Evolutionary conservation across 2,113 vertebrate genomes (phyloP), one percentile per base, ranked within the genome.

Genomic region (Pyxicephalus adspersus): DNA sequence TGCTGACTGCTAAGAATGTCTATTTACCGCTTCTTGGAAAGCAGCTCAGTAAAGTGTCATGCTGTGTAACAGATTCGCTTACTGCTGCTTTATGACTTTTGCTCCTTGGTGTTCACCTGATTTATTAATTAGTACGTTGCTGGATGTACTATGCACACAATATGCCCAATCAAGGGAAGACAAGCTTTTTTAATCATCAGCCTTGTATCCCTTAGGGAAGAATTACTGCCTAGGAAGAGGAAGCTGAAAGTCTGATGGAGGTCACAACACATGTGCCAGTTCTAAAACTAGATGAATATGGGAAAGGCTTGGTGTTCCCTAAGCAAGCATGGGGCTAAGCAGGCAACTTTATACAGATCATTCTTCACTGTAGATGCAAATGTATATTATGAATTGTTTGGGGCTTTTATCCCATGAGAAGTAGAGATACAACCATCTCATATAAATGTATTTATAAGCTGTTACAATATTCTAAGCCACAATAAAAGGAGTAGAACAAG

Each of bases 61-160:
- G 7, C 68, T 73, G 70, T 73, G 70, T 73, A 73, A 58, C 18
- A 0, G 23, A 26, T 54, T 52, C 52, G 31, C 51, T 57, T 57
- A 28, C 70, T 31, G 70, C 70, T 73, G 70, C 16, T 73, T 73
- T 73, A 73, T 58, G 26, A 19, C 70, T 29, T 7, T n/a, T 1
- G 70, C 70, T 73, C 70, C 55, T 34, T 58, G 70, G 70, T 73
- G 52, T 57, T 31, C 31, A 73, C 50, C 70, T 76, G 74, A 76
- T 76, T 76, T 76, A 76, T 64, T 76, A 52, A 76, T 64, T 64
- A 23, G 51, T 64, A 64, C 74, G 29, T 28, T 29, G 38, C 34
- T 76, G 74, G 74, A 64, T 38, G 51, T 51, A 61, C 38, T 54
- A 76, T 26, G 26, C 34, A 76, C 57, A 76, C 58, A 76, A 76